These are phyloP conservation scores for Scaptodrosophila latifasciaeformis DNA, from an alignment of 2,888 invertebrate species.

Conservation along the genomic window DNA sequence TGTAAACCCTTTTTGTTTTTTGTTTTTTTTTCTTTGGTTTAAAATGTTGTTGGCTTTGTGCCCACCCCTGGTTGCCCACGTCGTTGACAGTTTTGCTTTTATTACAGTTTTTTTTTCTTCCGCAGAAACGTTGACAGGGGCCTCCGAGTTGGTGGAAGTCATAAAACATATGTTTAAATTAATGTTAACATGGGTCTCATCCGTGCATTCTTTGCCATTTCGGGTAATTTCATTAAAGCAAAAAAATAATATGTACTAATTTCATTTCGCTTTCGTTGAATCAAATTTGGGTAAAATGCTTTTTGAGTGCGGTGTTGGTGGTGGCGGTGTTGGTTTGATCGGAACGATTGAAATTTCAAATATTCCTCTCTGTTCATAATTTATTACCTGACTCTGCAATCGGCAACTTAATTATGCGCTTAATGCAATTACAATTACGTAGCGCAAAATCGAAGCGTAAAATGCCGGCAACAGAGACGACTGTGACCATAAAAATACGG, in stretches of 20 bases:
- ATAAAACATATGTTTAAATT: no score
- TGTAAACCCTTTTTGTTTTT: conserved; percentile 14
- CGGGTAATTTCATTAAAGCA: no score
- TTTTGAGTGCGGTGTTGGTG: background rate
- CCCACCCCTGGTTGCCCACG: conserved; percentile 7
- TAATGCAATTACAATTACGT: conserved; percentile 61
- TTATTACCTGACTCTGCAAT: conserved; percentile 42
- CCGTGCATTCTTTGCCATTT: no score
- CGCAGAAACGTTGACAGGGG: no score
- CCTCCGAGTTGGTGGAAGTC: no score
- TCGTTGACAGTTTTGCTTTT: no score
- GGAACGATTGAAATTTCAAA: conserved; percentile 2
- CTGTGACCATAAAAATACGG: no score
- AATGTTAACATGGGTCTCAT: no score
- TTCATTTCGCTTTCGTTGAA: conserved; percentile 44
- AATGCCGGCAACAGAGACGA: conserved; percentile 40
- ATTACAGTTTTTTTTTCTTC: no score
- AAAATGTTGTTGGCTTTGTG: conserved; percentile 51
- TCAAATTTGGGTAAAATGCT: conserved; percentile 38
- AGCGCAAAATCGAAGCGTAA: conserved; percentile 59
- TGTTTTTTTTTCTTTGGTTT: conserved; percentile 28
- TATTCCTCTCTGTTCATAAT: conserved; percentile 45
- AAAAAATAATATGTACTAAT: conserved; percentile 17
- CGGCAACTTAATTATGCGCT: conserved; percentile 63
- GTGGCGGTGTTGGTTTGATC: background rate